phyloP scores from a whole-genome alignment of 2,888 invertebrate genomes.

The Drosophila paramelanica region DNA sequence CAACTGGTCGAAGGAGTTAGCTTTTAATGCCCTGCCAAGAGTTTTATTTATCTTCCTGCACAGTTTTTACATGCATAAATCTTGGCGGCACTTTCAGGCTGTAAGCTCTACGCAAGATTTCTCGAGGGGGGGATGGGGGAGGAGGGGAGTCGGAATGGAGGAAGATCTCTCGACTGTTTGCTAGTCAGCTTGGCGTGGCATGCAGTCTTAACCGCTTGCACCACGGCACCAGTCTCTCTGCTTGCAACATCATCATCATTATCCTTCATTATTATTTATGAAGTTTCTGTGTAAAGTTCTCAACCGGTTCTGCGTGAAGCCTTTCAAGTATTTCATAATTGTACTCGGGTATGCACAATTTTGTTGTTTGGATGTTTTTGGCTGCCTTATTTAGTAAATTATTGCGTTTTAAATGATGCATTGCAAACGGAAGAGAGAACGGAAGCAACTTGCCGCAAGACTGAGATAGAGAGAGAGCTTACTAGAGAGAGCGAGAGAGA shows the following conservation, averaged over 20 bases:
- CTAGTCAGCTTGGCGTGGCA: conserved; percentile 57
- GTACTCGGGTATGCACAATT: conserved; percentile 74
- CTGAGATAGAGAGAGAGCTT: background rate
- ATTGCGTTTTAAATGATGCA: conserved; percentile 74
- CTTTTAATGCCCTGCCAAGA: conserved; percentile 52
- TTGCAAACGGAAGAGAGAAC: conserved; percentile 26
- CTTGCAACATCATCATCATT: conserved; percentile 73
- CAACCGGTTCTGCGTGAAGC: conserved; percentile 59
- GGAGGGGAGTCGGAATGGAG: background rate
- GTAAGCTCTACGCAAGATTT: conserved; percentile 37
- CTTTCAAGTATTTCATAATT: conserved; percentile 80
- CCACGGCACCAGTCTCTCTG: conserved; percentile 6
- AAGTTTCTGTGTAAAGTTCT: conserved; percentile 41
- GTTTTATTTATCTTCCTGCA: conserved; percentile 53
- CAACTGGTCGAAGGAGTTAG: conserved; percentile 41
- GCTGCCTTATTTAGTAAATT: conserved; percentile 74
- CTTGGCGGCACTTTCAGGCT: conserved; percentile 59
- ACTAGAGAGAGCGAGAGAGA: conserved; percentile 3
- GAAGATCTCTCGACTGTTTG: conserved; percentile 3
- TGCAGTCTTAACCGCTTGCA: conserved; percentile 1
- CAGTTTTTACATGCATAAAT: conserved; percentile 59
- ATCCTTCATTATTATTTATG: conserved; percentile 79
- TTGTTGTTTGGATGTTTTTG: conserved; percentile 46
- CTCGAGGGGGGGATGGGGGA: background rate
- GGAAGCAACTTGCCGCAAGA: background rate